A percentile compares a stretch with the other conserved stretches of the same genome.
phyloP scores from a whole-genome alignment of 2,888 invertebrate species.

The Lasius fuliginosus region DNA sequence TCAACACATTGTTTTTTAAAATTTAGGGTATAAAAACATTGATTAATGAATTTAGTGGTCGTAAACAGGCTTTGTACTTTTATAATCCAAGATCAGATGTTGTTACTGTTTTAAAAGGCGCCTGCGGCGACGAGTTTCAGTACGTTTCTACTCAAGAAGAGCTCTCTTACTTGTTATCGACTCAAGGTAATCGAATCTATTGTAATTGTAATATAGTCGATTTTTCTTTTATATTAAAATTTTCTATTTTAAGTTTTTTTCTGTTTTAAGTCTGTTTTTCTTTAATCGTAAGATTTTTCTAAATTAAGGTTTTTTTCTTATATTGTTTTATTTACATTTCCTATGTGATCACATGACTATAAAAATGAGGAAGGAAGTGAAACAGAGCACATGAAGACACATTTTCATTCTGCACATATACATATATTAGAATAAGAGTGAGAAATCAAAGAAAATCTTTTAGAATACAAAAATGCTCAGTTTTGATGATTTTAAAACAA shows the following conservation, averaged over 20 bases:
- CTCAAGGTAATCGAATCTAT: constrained; percentile 76
- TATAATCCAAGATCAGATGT: constrained; percentile 90
- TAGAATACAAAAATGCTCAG: neutral
- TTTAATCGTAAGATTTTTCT: neutral
- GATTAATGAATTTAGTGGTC: constrained; percentile 90
- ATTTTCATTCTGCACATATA: too few relatives aligned
- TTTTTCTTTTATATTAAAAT: neutral
- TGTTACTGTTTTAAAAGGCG: constrained; percentile 90
- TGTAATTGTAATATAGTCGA: neutral
- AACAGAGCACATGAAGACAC: too few relatives aligned
- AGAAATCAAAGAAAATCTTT: neutral
- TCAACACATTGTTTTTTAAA: neutral
- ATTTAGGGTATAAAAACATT: constrained; percentile 91
- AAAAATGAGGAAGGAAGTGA: neutral
- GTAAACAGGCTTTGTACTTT: constrained; percentile 92
- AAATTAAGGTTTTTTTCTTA: neutral
- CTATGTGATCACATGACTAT: neutral
- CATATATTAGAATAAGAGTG: neutral
- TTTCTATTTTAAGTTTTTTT: neutral
- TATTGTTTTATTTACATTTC: neutral
- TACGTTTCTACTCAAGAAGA: constrained; percentile 89
- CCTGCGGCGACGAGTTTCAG: constrained; percentile 89
- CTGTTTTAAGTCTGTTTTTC: neutral
- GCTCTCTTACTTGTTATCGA: constrained; percentile 87
- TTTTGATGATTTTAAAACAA: neutral